phyloP scores from a whole-genome alignment of 2,888 invertebrate species.

The Rosalia funebris region DNA sequence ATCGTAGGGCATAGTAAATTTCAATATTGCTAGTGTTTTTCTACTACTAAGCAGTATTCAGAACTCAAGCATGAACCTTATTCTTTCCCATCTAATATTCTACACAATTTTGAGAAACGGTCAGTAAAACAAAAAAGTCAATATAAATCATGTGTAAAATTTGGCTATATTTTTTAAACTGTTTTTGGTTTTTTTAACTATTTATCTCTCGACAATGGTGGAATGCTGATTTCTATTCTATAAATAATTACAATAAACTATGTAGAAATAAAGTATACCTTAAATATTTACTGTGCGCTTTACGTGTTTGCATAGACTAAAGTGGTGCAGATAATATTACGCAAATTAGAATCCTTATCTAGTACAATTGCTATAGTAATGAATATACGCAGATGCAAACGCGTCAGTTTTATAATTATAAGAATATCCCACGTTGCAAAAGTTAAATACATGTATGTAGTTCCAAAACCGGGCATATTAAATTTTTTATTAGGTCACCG shows the following conservation, averaged over 20 bases:
- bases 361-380: background rate
- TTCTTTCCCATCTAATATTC: no score
- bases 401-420: background rate
- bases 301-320: conserved; percentile 7
- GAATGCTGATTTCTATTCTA: conserved; percentile 22
- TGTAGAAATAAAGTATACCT: conserved; percentile 9
- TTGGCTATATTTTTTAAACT: no score
- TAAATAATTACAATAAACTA: conserved; percentile 1
- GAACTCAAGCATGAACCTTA: no score
- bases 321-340: conserved; percentile 14
- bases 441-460: conserved; percentile 2
- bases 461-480: background rate
- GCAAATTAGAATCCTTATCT: conserved; percentile 20
- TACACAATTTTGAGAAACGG: no score
- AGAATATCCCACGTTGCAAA: background rate
- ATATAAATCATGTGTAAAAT: no score
- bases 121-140: no score
- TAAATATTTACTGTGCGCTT: conserved; percentile 9
- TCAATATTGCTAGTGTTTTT: no score
- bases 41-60: no score
- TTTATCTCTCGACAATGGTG: conserved; percentile 4
- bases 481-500: background rate
- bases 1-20: no score
- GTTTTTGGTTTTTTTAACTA: background rate
- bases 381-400: conserved; percentile 1